Base-by-base conservation (phyloP, 1,140 invertebrate species). In the Belonocnema kinseyi region DNA sequence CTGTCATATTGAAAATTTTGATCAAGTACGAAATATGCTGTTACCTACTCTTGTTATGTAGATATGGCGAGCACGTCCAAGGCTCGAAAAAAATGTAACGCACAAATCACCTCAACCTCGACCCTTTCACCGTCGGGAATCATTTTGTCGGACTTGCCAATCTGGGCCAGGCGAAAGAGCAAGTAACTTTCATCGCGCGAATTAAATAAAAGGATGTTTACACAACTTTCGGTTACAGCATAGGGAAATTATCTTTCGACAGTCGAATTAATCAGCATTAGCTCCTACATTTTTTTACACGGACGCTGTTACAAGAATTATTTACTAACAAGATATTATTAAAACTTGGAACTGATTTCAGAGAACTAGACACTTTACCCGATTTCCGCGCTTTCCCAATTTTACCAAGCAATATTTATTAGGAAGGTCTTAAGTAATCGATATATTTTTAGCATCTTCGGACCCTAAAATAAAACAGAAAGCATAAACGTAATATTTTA, bases 121-220 rank as follows among this genome's bases (percentile, higher is more conserved):
- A 75, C 72, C 50, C 53, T 82, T 82, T 82, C 78, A 80, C 78
- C 72, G 46, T 66, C 13, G 21, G 51, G 75, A 13, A 72, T 78
- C 51, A 58, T 77, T 82, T 77, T 50, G 33, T 46, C 33, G 33
- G 16, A n/a, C n/a, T 46, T 72, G 53, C 21, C 72, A 75, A 80
- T 80, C 73, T 82, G 78, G 79, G 78, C 73, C 76, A 80, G 54
- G 50, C 53, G 58, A 74, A 77, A 75, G 70, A 74, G 72, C 73
- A 61, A 61, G 56, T 61, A 61, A 21, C 56, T 61, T 61, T 61
- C 56, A 61, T 61, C 56, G 58, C 58, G 58, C 26, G 58, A 66
- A 66, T 66, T 66, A 66, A 66, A 66, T 33, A 66, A 66, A 66
- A 66, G 58, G 21, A 66, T 66, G 12, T 66, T 66, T 66, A 66